Evolutionary conservation across 2,113 vertebrate species (phyloP).

Genomic region (Thomomys bottae): DNA sequence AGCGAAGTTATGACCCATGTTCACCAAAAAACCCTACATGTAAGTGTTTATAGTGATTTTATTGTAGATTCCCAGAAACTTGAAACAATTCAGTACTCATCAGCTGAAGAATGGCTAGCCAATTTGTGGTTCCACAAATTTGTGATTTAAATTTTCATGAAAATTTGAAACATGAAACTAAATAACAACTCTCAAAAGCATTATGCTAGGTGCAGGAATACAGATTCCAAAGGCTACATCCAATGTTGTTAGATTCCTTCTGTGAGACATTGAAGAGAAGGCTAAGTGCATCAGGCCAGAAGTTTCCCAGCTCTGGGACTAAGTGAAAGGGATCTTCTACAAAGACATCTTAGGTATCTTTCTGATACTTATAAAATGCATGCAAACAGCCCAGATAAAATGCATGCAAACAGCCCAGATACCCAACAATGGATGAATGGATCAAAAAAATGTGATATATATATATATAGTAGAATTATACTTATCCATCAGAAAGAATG

Average conservation of each 20-base stretch:
- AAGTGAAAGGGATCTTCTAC: neutral
- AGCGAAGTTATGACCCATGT: neutral
- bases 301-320: neutral
- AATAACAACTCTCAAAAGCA: neutral
- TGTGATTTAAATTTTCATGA: neutral
- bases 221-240: neutral
- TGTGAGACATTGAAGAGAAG: neutral
- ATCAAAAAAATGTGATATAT: no score
- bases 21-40: neutral
- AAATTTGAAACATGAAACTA: neutral
- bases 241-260: neutral
- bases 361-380: neutral
- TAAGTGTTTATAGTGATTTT: neutral
- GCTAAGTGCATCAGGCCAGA: neutral
- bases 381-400: neutral
- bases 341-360: neutral
- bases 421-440: no score
- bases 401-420: neutral
- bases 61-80: neutral
- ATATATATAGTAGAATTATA: no score
- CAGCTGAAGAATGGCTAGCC: slow-evolving; percentile 24
- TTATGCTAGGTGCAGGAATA: neutral
- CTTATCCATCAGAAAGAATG: no score
- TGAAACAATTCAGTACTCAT: slow-evolving; percentile 10
- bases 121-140: neutral